Base-by-base conservation (phyloP, 2,113 vertebrate genomes). In the Anthoscopus minutus region DNA sequence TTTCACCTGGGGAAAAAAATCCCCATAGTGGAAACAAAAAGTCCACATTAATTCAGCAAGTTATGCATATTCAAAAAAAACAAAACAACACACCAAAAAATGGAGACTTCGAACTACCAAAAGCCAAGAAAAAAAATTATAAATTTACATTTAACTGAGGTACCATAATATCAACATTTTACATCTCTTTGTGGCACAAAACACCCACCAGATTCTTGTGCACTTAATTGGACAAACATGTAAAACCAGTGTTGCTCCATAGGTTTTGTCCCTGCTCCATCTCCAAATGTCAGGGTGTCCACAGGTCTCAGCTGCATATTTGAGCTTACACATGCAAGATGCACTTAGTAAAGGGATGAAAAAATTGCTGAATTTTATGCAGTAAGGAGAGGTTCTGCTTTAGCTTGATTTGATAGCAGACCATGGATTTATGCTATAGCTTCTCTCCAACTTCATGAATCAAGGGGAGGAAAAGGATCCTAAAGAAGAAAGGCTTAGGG, bases 141-240 rank as follows among this genome's bases (percentile, higher is more conserved):
- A 73, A 92, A 73, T 64, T 95, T 83, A 81, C 78, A 24, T 84
- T 92, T 95, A 94, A 93, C 88, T 93, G 83, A 54, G 77, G 67
- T 85, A 56, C 89, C 37, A 91, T 94, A 95, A 90, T 95, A 94
- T 86, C 33, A 95, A 90, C 69, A 91, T 70, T 53, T 67, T 76
- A 81, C 15, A 24, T 69, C 76, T 65, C n/a, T 56, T n/a, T 47
- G 12, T 10, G 37, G 19, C 21, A 72, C 7, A 54, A 37, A 82
- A 71, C 18, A 64, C 2, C 13, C 14, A 72, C 11, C 17, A 57
- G 31, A 33, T 31, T 31, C 53, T 45, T 47, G 15, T 21, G 20
- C 44, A 17, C 22, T n/a, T 64, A 38, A 50, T 76, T 51, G 12
- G 18, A 71, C 51, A 25, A 76, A 54, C 1, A 13, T 0, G 2